Conservation (phyloP, 2,113 vertebrate species). For the Platycercus adscitus region DNA sequence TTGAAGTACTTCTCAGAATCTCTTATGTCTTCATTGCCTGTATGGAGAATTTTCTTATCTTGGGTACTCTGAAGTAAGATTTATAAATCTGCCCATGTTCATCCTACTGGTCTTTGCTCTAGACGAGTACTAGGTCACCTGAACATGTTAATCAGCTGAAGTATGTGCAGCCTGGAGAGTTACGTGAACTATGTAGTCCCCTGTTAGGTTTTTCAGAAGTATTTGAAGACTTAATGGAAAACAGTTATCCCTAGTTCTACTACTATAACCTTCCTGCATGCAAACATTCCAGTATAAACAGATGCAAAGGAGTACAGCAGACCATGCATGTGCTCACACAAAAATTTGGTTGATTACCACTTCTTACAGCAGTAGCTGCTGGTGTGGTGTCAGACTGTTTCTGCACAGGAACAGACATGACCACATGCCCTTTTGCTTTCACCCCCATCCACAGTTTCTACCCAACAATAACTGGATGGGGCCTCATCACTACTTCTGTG, state of each 20-base stretch:
- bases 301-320: background rate
- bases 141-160: background rate
- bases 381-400: background rate
- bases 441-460: background rate
- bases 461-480: background rate
- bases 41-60: background rate
- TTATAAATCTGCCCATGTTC: background rate
- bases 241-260: background rate
- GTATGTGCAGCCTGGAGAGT: background rate
- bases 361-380: background rate
- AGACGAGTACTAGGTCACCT: background rate
- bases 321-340: fast-evolving
- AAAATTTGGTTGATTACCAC: background rate
- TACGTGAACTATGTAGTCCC: background rate
- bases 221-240: background rate
- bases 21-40: background rate
- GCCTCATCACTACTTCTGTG: background rate
- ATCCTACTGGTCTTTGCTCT: background rate
- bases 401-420: background rate
- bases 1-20: background rate
- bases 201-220: background rate
- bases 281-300: background rate
- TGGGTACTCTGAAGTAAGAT: background rate
- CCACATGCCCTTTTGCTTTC: background rate
- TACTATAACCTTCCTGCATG: background rate